Evolutionary conservation across 2,888 invertebrate species (phyloP), one percentile per base, ranked within the genome.

Genomic region (Idaea straminata): DNA sequence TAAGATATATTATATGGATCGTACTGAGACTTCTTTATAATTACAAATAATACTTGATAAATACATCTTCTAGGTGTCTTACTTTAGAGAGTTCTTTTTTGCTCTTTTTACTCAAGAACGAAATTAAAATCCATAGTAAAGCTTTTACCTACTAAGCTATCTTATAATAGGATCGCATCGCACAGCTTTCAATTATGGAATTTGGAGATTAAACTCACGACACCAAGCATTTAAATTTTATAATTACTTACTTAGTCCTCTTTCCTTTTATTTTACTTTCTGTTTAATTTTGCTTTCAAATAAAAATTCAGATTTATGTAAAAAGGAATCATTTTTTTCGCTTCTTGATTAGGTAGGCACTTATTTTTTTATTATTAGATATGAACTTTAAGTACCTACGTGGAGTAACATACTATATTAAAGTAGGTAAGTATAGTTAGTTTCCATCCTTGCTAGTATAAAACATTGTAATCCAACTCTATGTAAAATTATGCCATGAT

Each of bases 341-440:
- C 63, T 64, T 66, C 10, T 13, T 62, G 61, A 58, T 35, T 34
- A 59, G 13, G 57, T 62, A 59, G 61, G 5, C 61, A 35, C 63
- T 61, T 34, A 25, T 60, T 61, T 68, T 64, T 62, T 64, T 64
- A 63, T 64, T 66, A 64, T 60, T 66, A 57, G 58, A 36, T 35
- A 64, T 58, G 13, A 13, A 47, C 10, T 36, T 1, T 36, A 10
- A 47, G 47, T 25, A 25, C 25, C 25, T 25, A 25, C 1, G 25
- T 25, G 3, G 25, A 25, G 25, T 25, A 2, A 25, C 25, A 25
- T 25, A 25, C 25, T 25, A 25, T 25, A 2, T 25, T 25, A 25
- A 25, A 25, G 25, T 25, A 25, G 25, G 25, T 25, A 25, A 3
- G 25, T 25, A 25, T 25, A 25, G 25, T 25, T 25, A 25, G 25